Evolutionary conservation across 2,113 vertebrate genomes (phyloP).

Genomic region (Ophiodon elongatus): DNA sequence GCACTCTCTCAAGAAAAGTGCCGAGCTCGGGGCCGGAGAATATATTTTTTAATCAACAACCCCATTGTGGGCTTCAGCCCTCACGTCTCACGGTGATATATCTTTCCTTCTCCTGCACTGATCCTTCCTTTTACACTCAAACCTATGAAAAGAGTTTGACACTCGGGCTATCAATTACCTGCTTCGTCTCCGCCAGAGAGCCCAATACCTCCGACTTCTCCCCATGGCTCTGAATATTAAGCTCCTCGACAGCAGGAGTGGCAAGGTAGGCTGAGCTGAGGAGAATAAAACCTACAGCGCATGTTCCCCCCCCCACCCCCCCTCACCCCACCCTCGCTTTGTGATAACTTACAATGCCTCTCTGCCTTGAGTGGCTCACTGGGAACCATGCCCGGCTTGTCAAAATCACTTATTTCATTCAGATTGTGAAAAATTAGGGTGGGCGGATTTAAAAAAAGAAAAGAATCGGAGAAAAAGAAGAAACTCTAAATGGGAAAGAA

Average conservation of each 20-base stretch:
- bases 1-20: constrained; percentile 24
- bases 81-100: constrained; percentile 46
- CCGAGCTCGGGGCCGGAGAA: constrained; percentile 16
- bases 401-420: constrained; percentile 46
- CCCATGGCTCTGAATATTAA: constrained; percentile 49
- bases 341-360: constrained; percentile 49
- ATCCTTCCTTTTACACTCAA: constrained; percentile 46
- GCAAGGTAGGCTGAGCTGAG: background rate
- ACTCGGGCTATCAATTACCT: constrained; percentile 67
- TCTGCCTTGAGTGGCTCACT: constrained; percentile 47
- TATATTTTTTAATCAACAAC: constrained; percentile 65
- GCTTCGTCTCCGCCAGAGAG: constrained; percentile 37
- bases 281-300: background rate
- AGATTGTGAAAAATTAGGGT: constrained; percentile 29
- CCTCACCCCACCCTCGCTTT: constrained; percentile 45
- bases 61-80: constrained; percentile 47
- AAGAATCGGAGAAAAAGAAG: background rate
- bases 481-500: constrained; percentile 13
- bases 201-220: constrained; percentile 35
- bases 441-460: constrained; percentile 1
- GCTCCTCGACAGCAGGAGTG: constrained; percentile 4
- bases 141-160: constrained; percentile 62
- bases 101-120: constrained; percentile 40
- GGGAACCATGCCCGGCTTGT: constrained; percentile 45
- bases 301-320: constrained; percentile 29